Base-by-base conservation (phyloP, 1,140 invertebrate genomes). In the Chionoecetes opilio region DNA sequence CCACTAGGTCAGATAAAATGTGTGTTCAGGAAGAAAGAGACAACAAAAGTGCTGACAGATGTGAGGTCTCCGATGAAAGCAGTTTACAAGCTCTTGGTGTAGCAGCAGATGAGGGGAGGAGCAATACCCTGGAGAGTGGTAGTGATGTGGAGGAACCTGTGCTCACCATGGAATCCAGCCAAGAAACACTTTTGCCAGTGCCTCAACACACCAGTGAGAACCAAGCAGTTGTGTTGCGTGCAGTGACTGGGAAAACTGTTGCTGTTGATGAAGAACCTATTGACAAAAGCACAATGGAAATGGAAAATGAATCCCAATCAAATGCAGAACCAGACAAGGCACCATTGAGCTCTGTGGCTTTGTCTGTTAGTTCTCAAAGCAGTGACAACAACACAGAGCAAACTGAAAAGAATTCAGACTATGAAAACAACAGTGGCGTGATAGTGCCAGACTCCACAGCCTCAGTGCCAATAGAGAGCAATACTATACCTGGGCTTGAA, bases 401-500 rank as follows among this genome's bases (percentile, higher is more conserved):
- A n/a, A n/a, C n/a, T 0, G 26, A 41, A 0, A 17, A 87, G 85
- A 34, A 38, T n/a, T 9, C 11, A 46, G 2, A 53, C 17, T 34
- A 93, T 53, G n/a, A 86, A 1, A 84, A 93, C 34, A 31, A 34
- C 14, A 53, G 46, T 1, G 37, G 31, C 26, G 31, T 31, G 3
- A 26, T 84, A 26, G 9, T 14, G 17, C 46, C 53, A 9, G 38
- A 46, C 29, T 85, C 92, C 9, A 17, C 37, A 38, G 11, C 29
- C 35, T 9, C 35, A 17, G 11, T 91, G 17, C 63, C 87, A 84
- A 34, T 94, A 2, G 87, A 35, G 35, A 95, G 94, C 86, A 86
- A 41, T 3, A 95, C 94, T 37, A 87, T 95, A 31, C 94, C 94
- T 35, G 94, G 94, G 3, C 35, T 95, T 53, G 34, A 26, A 29